A percentile compares a stretch with the other conserved stretches of the same genome.
These are phyloP conservation scores for Platysternon megacephalum DNA, from an alignment of 2,113 vertebrate species.

Conservation along the genomic window DNA sequence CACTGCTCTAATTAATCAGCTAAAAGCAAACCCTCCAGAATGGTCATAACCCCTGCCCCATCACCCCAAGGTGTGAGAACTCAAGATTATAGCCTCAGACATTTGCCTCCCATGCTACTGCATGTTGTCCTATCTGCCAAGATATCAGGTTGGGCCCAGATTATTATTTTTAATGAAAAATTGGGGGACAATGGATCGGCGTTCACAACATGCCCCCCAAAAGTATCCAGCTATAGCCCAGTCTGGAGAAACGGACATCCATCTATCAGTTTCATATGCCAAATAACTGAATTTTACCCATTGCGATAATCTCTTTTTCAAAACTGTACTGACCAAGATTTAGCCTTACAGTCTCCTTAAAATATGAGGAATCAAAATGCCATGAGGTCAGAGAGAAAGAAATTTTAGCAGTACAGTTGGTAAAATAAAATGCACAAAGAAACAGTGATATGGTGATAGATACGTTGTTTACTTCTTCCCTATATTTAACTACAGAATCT, in stretches of 20 bases:
- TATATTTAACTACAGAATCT: neutral
- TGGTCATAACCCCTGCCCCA: neutral
- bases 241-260: neutral
- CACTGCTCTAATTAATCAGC: neutral
- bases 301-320: neutral
- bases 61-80: neutral
- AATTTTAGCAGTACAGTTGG: neutral
- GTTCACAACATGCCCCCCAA: neutral
- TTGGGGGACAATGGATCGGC: neutral
- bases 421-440: constrained; percentile 7
- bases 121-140: neutral
- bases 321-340: neutral
- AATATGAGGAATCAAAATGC: neutral
- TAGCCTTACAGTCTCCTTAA: neutral
- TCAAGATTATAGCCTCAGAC: neutral
- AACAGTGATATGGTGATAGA: neutral
- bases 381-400: neutral
- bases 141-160: neutral
- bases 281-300: neutral
- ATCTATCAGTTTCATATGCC: neutral
- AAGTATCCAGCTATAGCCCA: neutral
- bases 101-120: neutral
- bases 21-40: neutral
- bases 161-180: neutral
- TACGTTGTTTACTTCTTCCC: neutral